Conservation (phyloP, 2,888 invertebrate species). For the Coenonympha glycerion region DNA sequence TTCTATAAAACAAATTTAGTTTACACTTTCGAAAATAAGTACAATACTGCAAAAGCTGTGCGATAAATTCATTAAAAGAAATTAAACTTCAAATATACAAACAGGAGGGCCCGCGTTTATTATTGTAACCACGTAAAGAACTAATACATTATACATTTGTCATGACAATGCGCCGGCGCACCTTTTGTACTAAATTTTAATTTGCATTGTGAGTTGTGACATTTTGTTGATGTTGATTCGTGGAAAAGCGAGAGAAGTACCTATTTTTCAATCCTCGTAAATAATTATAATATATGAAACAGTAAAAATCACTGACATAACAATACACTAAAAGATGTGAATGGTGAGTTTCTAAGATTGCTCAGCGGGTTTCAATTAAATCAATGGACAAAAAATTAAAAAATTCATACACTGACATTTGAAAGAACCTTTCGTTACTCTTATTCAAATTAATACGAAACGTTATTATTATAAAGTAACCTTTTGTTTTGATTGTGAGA, state of each 20-base stretch:
- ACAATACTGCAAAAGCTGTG: no score
- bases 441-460: conserved; percentile 8
- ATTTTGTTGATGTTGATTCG: conserved; percentile 30
- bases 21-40: no score
- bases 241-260: conserved; percentile 15
- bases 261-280: no score
- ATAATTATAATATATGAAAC: no score
- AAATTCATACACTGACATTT: conserved; percentile 1
- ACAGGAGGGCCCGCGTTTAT: conserved; percentile 39
- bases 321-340: no score
- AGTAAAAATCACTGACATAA: no score
- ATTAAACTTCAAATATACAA: conserved; percentile 32
- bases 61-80: conserved; percentile 26
- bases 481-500: conserved; percentile 35
- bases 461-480: conserved; percentile 14
- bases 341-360: no score
- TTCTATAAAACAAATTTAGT: no score
- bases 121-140: conserved; percentile 39
- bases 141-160: conserved; percentile 44
- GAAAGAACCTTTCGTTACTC: not conserved
- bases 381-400: not conserved
- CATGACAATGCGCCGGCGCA: conserved; percentile 51
- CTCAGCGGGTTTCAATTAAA: no score
- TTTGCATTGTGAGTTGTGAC: conserved; percentile 53
- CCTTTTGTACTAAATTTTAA: conserved; percentile 41